A percentile compares a stretch with the other conserved stretches of the same genome.
Conservation (phyloP, 2,888 invertebrate genomes). For the Ennomos erosarius region DNA sequence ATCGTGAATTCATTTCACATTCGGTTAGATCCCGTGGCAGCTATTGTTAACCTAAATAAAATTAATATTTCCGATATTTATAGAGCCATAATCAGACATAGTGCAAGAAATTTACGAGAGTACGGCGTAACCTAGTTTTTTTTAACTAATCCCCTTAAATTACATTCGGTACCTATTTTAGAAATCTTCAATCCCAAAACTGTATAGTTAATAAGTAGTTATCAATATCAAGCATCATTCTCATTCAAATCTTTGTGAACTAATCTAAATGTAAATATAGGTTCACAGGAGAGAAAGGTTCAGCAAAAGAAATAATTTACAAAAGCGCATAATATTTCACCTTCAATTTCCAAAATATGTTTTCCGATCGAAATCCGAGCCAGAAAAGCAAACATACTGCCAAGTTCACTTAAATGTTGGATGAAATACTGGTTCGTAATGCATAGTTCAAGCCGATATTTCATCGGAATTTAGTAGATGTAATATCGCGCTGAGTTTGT, state of each 20-base stretch:
- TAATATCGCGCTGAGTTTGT: constrained; percentile 59
- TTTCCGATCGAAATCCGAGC: constrained; percentile 36
- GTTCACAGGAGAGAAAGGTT: not conserved
- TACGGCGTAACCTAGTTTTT: no score
- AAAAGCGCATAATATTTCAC: constrained; percentile 27
- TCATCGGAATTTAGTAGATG: constrained; percentile 27
- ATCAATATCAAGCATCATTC: no score
- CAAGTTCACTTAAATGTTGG: constrained; percentile 40
- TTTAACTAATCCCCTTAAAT: no score
- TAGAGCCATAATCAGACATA: no score
- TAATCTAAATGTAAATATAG: no score
- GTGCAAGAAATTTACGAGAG: no score
- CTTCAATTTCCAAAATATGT: constrained; percentile 32
- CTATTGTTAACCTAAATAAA: no score
- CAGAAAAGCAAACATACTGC: constrained; percentile 42
- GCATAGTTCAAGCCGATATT: constrained; percentile 1
- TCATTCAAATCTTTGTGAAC: no score
- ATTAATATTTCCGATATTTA: no score
- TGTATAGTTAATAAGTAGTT: no score
- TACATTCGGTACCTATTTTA: no score
- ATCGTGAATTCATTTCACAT: constrained; percentile 5
- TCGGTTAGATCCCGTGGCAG: not conserved
- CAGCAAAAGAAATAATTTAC: constrained; percentile 21
- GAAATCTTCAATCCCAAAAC: no score
- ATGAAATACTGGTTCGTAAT: constrained; percentile 41